Base-by-base conservation (phyloP, 1,140 invertebrate species). In the Halictus rubicundus region DNA sequence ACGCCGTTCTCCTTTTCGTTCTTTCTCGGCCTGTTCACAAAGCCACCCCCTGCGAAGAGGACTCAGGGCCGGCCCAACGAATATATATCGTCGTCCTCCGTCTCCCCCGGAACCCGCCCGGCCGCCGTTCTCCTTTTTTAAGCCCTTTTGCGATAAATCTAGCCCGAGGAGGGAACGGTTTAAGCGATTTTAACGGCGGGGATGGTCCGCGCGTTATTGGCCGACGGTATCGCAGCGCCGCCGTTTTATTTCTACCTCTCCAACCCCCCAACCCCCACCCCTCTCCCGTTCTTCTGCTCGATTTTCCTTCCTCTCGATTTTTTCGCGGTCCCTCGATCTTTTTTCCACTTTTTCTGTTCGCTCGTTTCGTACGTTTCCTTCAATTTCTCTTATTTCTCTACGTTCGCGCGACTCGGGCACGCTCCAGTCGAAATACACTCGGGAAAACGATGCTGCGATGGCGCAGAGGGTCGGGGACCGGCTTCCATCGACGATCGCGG, bases 141-240 rank as follows among this genome's bases (percentile, higher is more conserved):
- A 85, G 73, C 85, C 78, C 83, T 61, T 80, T 23, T 46, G 73
- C 88, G 83, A 91, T 91, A 91, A 91, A 91, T 91, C 83, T 86
- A 86, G 78, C 84, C 79, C 12, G n/a, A 19, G 8, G 12, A 72
- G 84, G 82, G 84, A 81, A 81, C 85, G 87, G 88, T 87, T 90
- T 87, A 88, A 89, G 83, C 90, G 87, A 89, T 90, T 87, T 89
- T 87, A 90, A 84, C 87, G 72, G 83, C 80, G 75, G 80, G 85
- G 84, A 81, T 82, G 82, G 80, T 73, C 78, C 76, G 39, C 84
- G 83, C 81, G 82, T 82, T 86, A 85, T 87, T 86, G 85, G 85
- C 83, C 82, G 81, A 74, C 81, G 75, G 82, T 88, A 85, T 85
- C 84, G 68, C 68, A 42, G 57, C 73, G 52, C 65, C 69, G 63